Base-by-base conservation (phyloP, 2,888 invertebrate species). In the Catotricha subobsoleta region DNA sequence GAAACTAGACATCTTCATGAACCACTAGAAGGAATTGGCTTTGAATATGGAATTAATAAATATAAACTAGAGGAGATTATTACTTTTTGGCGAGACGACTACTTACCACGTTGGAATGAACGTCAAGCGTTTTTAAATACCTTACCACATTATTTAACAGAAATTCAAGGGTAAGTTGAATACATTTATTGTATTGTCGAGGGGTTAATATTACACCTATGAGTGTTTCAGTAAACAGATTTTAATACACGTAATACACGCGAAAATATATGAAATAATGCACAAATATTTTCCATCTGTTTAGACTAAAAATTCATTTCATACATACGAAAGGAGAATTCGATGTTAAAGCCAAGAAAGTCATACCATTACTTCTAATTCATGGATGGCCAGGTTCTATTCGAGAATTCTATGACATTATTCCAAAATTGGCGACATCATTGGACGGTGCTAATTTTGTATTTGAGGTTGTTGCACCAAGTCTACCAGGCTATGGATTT, bases 361-460 rank as follows among this genome's bases (percentile, higher is more conserved):
- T 57, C 43, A 60, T 60, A 44, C 62, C 62, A 13, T 52, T 62
- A 2, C 21, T 62, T 3, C 50, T 91, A 37, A 60, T 82, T 13
- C 90, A 92, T 55, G 91, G 91, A 29, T 91, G 91, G 91, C 88
- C 90, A 1, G 86, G 88, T 1, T 83, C 82, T 0, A 69, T 87
- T 2, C 66, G 76, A n/a, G 90, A 91, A 62, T 88, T 87, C 59
- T 79, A 80, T 52, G 75, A 76, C 42, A 60, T 82, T 0, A 75
- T 84, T 40, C 81, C 82, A 0, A 54, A 72, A 35, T 62, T 86
- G n/a, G 71, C 69, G 1, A 46, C 57, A 1, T 60, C 66, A 1
- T 57, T 65, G 27, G 49, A 58, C 2, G 65, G 65, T 6, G 55
- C 60, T 36, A 61, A 69, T 46, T 68, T 71, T 48, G 70, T 70